Conservation (phyloP, 2,113 vertebrate species). For the Heptranchias perlo region DNA sequence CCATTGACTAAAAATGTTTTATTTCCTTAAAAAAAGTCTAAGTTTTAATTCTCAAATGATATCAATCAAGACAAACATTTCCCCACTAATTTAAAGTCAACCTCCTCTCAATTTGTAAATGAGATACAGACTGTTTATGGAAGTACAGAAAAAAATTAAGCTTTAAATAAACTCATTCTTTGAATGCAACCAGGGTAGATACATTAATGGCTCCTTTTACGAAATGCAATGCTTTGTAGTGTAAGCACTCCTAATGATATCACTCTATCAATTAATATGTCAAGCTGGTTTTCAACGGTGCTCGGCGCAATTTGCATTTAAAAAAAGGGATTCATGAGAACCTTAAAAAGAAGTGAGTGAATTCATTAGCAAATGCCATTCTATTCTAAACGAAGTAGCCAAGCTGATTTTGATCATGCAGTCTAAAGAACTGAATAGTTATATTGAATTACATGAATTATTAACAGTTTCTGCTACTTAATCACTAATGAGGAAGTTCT, state of each 20-base stretch:
- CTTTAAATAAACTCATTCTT: neutral
- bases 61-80: neutral
- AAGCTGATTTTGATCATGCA: constrained; percentile 26
- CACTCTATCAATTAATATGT: neutral
- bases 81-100: neutral
- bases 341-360: constrained; percentile 14
- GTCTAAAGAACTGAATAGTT: neutral
- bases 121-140: neutral
- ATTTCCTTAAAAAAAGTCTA: neutral
- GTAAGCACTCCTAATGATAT: neutral
- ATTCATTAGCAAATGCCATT: constrained; percentile 18
- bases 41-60: neutral
- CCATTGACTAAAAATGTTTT: neutral
- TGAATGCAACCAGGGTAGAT: neutral
- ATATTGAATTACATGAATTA: neutral
- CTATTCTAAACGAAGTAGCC: constrained; percentile 1
- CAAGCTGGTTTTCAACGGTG: neutral
- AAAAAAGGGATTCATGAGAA: neutral
- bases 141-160: neutral
- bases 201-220: neutral
- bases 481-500: constrained; percentile 26
- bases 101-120: neutral
- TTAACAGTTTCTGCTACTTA: constrained; percentile 23
- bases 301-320: neutral
- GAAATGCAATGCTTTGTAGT: neutral